Evolutionary conservation across 1,140 invertebrate genomes (phyloP).

Genomic region (Dysdera silvatica): DNA sequence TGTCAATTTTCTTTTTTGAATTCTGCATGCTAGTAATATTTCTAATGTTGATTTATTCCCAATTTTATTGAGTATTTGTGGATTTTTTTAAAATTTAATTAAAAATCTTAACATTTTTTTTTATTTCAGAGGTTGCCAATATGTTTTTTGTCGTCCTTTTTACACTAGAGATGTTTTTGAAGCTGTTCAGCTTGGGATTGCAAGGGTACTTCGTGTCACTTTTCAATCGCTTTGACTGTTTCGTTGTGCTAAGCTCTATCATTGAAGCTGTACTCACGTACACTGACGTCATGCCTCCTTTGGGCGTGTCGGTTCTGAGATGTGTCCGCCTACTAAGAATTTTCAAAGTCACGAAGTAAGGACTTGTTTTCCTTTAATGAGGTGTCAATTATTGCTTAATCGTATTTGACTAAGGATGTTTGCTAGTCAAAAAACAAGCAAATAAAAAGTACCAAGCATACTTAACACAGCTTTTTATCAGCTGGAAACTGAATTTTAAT

Average conservation of each 20-base stretch:
- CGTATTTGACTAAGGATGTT: too few relatives aligned
- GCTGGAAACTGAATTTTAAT: too few relatives aligned
- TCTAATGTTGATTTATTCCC: too few relatives aligned
- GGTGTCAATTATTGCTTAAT: neutral
- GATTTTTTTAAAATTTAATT: too few relatives aligned
- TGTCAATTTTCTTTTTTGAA: too few relatives aligned
- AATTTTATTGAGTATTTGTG: too few relatives aligned
- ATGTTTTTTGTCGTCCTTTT: constrained; percentile 97
- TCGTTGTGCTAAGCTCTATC: constrained; percentile 55
- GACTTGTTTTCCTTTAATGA: neutral
- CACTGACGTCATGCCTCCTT: constrained; percentile 51
- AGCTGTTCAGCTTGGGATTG: constrained; percentile 99
- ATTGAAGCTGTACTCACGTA: constrained; percentile 52
- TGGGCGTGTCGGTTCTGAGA: constrained; percentile 55
- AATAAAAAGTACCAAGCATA: too few relatives aligned
- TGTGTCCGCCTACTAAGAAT: constrained; percentile 54
- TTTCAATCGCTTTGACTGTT: constrained; percentile 59
- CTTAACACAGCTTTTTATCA: too few relatives aligned
- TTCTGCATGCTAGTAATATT: too few relatives aligned
- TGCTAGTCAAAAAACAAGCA: too few relatives aligned
- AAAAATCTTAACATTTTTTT: too few relatives aligned
- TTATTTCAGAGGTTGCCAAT: constrained; percentile 74
- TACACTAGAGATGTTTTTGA: constrained; percentile 96
- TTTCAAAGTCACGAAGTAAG: constrained; percentile 55
- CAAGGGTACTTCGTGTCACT: constrained; percentile 48